Conservation (phyloP, 53 echinoderm and acorn worm genomes). For the Pentamera pediparva region DNA sequence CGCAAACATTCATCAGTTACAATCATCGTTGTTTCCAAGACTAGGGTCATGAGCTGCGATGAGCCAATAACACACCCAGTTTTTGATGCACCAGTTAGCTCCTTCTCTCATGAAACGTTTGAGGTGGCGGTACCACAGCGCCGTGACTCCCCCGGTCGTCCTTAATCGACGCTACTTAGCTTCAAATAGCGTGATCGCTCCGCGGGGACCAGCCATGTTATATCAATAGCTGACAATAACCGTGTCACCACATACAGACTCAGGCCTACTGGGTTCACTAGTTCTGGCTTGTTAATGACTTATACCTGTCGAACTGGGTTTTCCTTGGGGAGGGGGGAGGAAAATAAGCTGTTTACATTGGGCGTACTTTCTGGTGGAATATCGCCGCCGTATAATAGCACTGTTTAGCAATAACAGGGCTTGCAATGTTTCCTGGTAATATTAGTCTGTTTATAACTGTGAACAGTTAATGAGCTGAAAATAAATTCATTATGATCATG, state of each 20-base stretch:
- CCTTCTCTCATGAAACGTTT: not conserved
- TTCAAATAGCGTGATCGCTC: constrained; percentile 15
- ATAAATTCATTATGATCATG: too few relatives aligned
- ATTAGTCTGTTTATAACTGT: too few relatives aligned
- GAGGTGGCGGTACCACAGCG: not conserved
- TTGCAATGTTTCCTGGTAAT: too few relatives aligned
- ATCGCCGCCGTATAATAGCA: too few relatives aligned
- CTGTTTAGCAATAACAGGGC: too few relatives aligned
- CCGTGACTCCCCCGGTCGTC: not conserved
- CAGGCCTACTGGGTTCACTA: too few relatives aligned
- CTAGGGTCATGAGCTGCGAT: not conserved
- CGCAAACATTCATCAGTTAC: not conserved
- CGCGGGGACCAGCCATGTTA: constrained; percentile 6
- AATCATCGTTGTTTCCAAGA: not conserved
- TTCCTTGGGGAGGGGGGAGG: not conserved
- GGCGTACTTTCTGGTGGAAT: not conserved
- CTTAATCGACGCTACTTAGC: constrained; percentile 21
- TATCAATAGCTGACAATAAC: constrained; percentile 15
- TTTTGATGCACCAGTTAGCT: constrained; percentile 1
- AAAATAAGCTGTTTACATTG: not conserved
- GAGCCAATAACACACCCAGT: not conserved
- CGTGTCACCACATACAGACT: too few relatives aligned
- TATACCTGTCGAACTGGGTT: not conserved
- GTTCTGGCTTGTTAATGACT: constrained; percentile 22
- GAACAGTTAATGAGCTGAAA: too few relatives aligned